Evolutionary conservation across 1,140 invertebrate species (phyloP), one percentile per base, ranked within the genome.

Genomic region (Papilio polyxenes): DNA sequence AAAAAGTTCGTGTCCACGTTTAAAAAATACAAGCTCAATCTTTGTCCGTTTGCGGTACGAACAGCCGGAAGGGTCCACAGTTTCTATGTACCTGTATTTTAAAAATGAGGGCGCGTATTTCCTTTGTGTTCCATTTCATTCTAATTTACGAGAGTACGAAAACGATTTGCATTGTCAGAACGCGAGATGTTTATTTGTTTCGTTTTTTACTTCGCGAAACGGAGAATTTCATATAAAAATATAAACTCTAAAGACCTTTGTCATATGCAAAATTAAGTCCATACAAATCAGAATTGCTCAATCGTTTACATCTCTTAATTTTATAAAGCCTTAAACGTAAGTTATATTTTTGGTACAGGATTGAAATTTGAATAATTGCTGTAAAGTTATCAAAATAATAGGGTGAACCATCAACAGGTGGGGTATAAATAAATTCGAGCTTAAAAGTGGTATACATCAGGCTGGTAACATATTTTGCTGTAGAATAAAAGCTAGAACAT

Each of bases 11-110:
- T 37, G 31, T 72, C 65, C 11, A 72, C 65, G 65, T 72, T 37
- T 5, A 72, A 72, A 72, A 72, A 72, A 72, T 72, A 72, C 65
- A 77, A 51, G 15, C 20, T 77, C 44, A 31, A 77, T 77, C 75
- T 77, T 77, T n/a, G 10, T 53, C 49, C 75, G 75, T 53, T 48
- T 51, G n/a, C 75, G 44, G 75, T 77, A 48, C 48, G 48, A 77
- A 77, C 49, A 51, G 44, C 75, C 75, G 75, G 48, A 77, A 49
- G 49, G 75, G 48, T 49, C 75, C n/a, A 31, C 10, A 13, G 72
- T 44, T 44, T 72, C 15, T 23, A 40, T 72, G 4, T 31, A 40
- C 69, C 69, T 40, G 17, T 44, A 74, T 44, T 65, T 65, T 65
- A 31, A 65, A 65, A 65, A 65, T 65, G 62, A 65, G 62, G 62